Evolutionary conservation across 1,140 invertebrate genomes (phyloP).

Genomic region (Drosophila hydei): DNA sequence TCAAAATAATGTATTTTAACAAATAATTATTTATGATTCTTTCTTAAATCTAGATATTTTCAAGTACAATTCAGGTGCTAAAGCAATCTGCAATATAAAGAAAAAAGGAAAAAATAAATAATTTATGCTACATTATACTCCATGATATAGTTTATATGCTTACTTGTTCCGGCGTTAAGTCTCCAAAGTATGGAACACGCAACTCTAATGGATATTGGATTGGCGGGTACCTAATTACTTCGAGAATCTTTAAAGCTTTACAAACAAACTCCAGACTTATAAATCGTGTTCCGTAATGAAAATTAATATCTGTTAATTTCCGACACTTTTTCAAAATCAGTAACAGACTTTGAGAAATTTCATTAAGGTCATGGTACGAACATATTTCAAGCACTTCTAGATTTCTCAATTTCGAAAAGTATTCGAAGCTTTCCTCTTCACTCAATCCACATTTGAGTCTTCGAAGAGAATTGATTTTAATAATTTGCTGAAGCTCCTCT

Average conservation of each 20-base stretch:
- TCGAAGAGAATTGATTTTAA: background rate
- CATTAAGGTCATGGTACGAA: background rate
- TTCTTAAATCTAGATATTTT: background rate
- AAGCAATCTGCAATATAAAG: slow-evolving; percentile 5
- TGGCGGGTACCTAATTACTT: background rate
- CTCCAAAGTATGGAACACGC: slow-evolving; percentile 7
- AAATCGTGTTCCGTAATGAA: slow-evolving; percentile 4
- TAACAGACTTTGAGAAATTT: background rate
- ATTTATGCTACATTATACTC: background rate
- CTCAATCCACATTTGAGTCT: slow-evolving; percentile 3
- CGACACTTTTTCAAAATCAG: background rate
- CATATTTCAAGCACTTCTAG: slow-evolving; percentile 11
- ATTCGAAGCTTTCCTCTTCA: background rate
- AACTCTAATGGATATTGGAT: background rate
- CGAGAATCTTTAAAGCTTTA: slow-evolving; percentile 6
- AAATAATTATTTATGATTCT: too few species aligned
- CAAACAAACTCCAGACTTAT: background rate
- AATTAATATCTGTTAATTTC: slow-evolving; percentile 1
- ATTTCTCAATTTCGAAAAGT: background rate
- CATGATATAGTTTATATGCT: too few species aligned
- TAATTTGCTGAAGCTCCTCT: background rate
- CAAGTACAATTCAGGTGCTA: background rate
- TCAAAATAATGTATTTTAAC: too few species aligned
- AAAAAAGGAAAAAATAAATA: background rate
- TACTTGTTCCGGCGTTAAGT: slow-evolving; percentile 20